Conservation (phyloP, 2,113 vertebrate genomes). For the Cervus canadensis region DNA sequence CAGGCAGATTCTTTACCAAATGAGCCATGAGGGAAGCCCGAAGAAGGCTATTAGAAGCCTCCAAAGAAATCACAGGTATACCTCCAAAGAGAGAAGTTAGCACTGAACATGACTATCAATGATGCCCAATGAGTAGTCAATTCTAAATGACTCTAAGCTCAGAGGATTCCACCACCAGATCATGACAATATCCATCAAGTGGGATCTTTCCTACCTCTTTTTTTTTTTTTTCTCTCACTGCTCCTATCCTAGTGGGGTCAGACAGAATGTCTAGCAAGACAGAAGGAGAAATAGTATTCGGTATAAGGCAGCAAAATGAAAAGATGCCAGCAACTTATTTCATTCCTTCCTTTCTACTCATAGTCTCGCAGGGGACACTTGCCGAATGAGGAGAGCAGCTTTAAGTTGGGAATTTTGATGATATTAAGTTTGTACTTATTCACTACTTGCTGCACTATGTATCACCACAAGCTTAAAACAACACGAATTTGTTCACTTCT, state of each 20-base stretch:
- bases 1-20: background rate
- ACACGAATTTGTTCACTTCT: background rate
- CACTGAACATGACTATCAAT: background rate
- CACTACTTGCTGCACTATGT: background rate
- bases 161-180: background rate
- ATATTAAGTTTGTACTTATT: background rate
- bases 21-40: accelerated
- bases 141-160: background rate
- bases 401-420: background rate
- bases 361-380: background rate
- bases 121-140: background rate
- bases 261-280: background rate
- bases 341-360: background rate
- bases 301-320: background rate
- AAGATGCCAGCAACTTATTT: background rate
- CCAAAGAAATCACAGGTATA: background rate
- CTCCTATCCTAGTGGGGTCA: background rate
- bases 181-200: background rate
- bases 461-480: background rate
- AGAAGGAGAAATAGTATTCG: background rate
- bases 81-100: background rate
- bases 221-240: background rate
- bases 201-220: background rate
- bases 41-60: background rate
- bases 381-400: background rate